phyloP scores from a whole-genome alignment of 2,113 vertebrate genomes.

The Galemys pyrenaicus region DNA sequence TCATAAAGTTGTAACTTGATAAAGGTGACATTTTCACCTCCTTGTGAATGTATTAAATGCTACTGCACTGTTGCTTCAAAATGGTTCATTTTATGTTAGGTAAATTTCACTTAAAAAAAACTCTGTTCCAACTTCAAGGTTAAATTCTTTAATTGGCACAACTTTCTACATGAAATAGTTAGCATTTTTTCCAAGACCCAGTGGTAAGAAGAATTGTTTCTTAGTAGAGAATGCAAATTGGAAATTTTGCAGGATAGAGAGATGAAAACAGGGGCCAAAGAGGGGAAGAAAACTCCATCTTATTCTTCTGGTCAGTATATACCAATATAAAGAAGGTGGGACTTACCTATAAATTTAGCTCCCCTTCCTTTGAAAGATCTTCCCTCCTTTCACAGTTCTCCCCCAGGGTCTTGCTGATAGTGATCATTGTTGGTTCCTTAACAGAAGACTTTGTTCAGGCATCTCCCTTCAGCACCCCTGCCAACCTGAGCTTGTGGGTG shows the following conservation, averaged over 20 bases:
- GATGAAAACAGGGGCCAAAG: background rate
- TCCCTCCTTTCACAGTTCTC: background rate
- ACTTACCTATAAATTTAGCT: background rate
- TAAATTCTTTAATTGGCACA: constrained; percentile 9
- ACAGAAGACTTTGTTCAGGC: background rate
- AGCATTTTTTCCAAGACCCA: constrained; percentile 19
- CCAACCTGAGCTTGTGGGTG: background rate
- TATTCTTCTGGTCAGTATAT: background rate
- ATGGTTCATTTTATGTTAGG: background rate
- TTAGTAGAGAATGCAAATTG: background rate
- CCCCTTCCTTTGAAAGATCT: background rate
- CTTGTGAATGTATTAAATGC: background rate
- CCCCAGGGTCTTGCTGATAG: background rate
- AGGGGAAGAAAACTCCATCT: constrained; percentile 12
- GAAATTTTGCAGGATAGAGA: constrained; percentile 50
- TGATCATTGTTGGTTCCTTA: background rate
- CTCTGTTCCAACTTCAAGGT: background rate
- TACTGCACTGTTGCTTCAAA: background rate
- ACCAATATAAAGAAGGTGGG: background rate
- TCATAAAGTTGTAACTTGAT: no score
- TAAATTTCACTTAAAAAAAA: background rate
- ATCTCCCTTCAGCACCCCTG: background rate
- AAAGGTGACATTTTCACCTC: background rate
- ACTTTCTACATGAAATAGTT: constrained; percentile 39
- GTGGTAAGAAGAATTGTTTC: constrained; percentile 39